Evolutionary conservation across 2,113 vertebrate genomes (phyloP), one percentile per base, ranked within the genome.

Genomic region (Opisthocomus hoazin): DNA sequence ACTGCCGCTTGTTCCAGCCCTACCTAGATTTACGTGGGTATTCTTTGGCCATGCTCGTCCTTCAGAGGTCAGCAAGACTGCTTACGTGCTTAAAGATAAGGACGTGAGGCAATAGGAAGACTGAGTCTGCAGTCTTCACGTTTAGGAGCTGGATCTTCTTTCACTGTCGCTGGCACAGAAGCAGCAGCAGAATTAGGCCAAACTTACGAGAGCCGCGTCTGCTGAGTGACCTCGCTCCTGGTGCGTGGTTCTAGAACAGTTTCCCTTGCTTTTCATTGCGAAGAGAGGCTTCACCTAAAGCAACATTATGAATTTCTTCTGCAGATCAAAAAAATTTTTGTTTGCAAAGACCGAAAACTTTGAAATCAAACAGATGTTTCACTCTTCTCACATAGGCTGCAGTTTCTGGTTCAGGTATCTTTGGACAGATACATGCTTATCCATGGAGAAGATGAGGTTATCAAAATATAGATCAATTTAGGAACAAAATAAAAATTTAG

Each of bases 111-210:
- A 79, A 30, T 20, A 64, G 45, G 64, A 92, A 17, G 65, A 79
- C 89, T 93, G 92, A 84, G 68, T 88, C 46, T 66, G 58, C 85
- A 84, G 21, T 50, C 63, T 93, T 80, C 93, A 93, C 60, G 78
- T 92, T 87, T 94, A 89, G 80, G 89, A 92, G 51, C 69, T 84
- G 75, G 50, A 53, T 96, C 89, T 87, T 84, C 80, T 94, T 90
- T 94, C 84, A 73, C 53, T 95, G 93, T 94, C 90, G 46, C 53
- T 61, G 46, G 22, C 51, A 34, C 77, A 78, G 57, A 88, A 96
- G 60, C 36, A 74, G 76, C 54, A 64, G 54, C 77, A 89, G 86
- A 93, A 91, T 87, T 92, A 92, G 84, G 84, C 50, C 80, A 76
- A 63, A 56, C 15, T 79, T 75, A 7, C 0, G 26, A 86, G 43